Evolutionary conservation across 2,888 invertebrate species (phyloP).

Genomic region (Troglohyphantes excavatus): DNA sequence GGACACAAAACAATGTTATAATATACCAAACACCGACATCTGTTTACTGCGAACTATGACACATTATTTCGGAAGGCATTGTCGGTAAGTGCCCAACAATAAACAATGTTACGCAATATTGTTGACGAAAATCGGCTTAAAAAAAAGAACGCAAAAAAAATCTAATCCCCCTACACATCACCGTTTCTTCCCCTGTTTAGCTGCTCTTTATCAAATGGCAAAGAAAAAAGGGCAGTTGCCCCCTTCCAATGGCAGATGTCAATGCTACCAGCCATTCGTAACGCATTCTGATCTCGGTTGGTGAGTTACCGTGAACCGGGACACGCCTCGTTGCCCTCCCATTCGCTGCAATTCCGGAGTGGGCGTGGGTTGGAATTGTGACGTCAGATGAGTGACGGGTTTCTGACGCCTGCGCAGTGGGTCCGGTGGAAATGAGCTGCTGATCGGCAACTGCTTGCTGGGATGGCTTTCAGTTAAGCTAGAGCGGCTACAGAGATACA

Average conservation of each 20-base stretch:
- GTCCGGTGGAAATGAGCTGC: not conserved
- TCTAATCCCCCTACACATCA: constrained; percentile 55
- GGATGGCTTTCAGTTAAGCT: not conserved
- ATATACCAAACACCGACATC: constrained; percentile 20
- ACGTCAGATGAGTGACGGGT: constrained; percentile 50
- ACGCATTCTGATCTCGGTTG: constrained; percentile 72
- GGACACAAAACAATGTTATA: constrained; percentile 62
- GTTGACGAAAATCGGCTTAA: constrained; percentile 71
- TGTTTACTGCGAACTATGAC: constrained; percentile 73
- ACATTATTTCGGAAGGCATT: constrained; percentile 70
- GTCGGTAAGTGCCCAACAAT: constrained; percentile 72
- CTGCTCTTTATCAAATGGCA: not conserved
- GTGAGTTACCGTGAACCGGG: constrained; percentile 55
- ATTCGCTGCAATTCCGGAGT: constrained; percentile 15
- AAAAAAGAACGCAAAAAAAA: constrained; percentile 49
- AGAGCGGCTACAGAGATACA: not conserved
- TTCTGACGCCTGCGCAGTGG: constrained; percentile 25
- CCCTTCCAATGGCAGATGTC: constrained; percentile 75
- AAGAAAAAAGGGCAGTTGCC: constrained; percentile 40
- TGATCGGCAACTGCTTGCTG: not conserved
- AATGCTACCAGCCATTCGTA: constrained; percentile 75
- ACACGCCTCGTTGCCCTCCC: constrained; percentile 8
- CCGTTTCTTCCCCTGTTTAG: constrained; percentile 50
- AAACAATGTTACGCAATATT: constrained; percentile 71
- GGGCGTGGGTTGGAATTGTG: constrained; percentile 2